Evolutionary conservation across 1,140 invertebrate genomes (phyloP), one percentile per base, ranked within the genome.

Genomic region (Penaeus indicus): DNA sequence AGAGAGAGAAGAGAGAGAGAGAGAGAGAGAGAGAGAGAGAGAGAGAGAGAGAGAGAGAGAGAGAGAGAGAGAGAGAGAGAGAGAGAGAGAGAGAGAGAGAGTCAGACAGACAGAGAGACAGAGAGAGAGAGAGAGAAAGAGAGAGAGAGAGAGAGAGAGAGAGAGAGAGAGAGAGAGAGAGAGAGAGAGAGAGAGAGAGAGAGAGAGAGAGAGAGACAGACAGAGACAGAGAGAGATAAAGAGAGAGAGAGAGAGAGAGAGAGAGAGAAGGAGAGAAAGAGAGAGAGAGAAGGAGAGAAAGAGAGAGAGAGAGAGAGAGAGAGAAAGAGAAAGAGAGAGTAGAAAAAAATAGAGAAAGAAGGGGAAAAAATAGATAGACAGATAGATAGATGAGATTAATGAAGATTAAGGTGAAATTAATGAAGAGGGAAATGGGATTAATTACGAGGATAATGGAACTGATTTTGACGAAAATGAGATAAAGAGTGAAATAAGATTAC

Each of bases 301-400:
- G 42, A 81, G 79, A 54, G 79, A 81, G 79, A 81, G 79, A 7
- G 79, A 81, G 79, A 81, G 79, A 81, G 79, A 81, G 79, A 81
- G 79, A 81, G 79, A 81, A 38, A 7, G 79, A 81, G 38, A 38
- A 5, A 38, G 38, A 27, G 38, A 38, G 38, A 38, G 38, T 3
- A 5, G 5, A 5, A 38, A 5, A 38, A 5, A 38, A 5, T 3
- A 5, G 5, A 5, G 16, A 16, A 27, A 16, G 8, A 3, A 77
- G 72, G 16, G 72, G 8, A 3, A 77, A 16, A 77, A 16, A 77
- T 21, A 77, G 10, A 7, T 32, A 19, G 79, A 81, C 0, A 81
- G 61, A 81, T 4, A 42, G 38, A 42, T 42, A 42, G 38, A 42
- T 42, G 38, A 4, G 38, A 42, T 42, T 42, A 42, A 42, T 1